phyloP scores from a whole-genome alignment of 2,113 vertebrate genomes.

The Ploceus nigricollis region DNA sequence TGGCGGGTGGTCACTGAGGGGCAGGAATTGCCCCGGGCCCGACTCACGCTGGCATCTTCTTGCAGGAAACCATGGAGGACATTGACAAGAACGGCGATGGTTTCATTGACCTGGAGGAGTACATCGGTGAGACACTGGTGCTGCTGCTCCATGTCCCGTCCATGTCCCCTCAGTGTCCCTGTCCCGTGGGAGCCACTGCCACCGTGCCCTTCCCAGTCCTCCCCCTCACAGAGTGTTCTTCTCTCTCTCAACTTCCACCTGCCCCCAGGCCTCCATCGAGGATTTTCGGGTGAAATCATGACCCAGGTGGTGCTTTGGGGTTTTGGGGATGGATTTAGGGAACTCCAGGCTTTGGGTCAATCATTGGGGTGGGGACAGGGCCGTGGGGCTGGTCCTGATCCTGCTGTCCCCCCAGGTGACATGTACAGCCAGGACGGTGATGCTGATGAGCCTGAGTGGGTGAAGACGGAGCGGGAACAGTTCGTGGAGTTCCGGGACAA shows the following conservation, averaged over 20 bases:
- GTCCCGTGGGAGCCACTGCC: accelerated
- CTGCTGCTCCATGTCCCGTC: neutral
- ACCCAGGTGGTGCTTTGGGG: neutral
- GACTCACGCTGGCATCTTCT: accelerated
- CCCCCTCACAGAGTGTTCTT: neutral
- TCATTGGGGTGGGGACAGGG: neutral
- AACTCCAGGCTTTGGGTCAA: neutral
- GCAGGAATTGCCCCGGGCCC: accelerated
- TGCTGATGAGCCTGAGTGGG: conserved; percentile 86
- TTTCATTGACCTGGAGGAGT: conserved; percentile 89
- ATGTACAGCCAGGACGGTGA: conserved; percentile 84
- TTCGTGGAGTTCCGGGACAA: conserved; percentile 93
- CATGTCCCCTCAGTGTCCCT: accelerated
- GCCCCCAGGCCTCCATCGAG: accelerated
- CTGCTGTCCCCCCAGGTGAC: conserved; percentile 72
- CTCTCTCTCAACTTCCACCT: neutral
- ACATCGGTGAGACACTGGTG: conserved; percentile 80
- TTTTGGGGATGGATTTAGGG: neutral
- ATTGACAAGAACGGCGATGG: conserved; percentile 92
- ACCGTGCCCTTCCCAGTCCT: neutral
- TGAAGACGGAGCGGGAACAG: conserved; percentile 86
- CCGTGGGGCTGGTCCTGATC: neutral
- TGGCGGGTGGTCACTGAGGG: neutral
- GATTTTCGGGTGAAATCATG: neutral
- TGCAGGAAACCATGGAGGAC: conserved; percentile 92